These are phyloP conservation scores for Microtus pennsylvanicus DNA, from an alignment of 2,113 vertebrate genomes.

Conservation along the genomic window DNA sequence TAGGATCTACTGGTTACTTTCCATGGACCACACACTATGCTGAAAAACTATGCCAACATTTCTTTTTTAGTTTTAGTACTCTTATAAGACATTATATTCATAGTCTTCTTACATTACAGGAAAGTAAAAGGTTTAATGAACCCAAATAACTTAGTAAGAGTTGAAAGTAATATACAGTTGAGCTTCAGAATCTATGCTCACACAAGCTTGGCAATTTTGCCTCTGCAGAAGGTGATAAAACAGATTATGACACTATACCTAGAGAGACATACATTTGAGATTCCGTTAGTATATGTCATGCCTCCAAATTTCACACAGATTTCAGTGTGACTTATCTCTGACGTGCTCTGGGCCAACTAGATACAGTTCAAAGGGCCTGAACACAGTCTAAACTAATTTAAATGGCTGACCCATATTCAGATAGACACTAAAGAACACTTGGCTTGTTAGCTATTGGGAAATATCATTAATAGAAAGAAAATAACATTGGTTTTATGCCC, in stretches of 20 bases:
- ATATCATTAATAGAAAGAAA: not conserved
- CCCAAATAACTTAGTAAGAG: not conserved
- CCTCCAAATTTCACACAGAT: slow-evolving; percentile 19
- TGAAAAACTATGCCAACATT: not conserved
- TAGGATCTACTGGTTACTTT: slow-evolving; percentile 4
- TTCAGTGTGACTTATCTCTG: not conserved
- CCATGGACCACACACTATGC: not conserved
- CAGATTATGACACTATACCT: not conserved
- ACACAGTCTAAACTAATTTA: not conserved
- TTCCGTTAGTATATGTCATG: not conserved
- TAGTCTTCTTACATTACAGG: not conserved
- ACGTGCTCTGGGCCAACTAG: not conserved
- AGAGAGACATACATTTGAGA: not conserved
- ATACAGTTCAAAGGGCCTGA: not conserved
- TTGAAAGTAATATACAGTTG: not conserved
- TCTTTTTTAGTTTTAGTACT: slow-evolving; percentile 14
- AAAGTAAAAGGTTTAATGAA: not conserved
- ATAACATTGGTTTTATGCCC: not conserved
- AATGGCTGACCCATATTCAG: not conserved
- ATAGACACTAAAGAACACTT: not conserved
- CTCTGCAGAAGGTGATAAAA: not conserved
- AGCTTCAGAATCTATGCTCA: not conserved
- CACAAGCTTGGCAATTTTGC: not conserved
- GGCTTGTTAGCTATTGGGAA: not conserved
- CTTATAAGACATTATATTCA: not conserved